Base-by-base conservation (phyloP, 2,113 vertebrate species). In the Geococcyx californianus region DNA sequence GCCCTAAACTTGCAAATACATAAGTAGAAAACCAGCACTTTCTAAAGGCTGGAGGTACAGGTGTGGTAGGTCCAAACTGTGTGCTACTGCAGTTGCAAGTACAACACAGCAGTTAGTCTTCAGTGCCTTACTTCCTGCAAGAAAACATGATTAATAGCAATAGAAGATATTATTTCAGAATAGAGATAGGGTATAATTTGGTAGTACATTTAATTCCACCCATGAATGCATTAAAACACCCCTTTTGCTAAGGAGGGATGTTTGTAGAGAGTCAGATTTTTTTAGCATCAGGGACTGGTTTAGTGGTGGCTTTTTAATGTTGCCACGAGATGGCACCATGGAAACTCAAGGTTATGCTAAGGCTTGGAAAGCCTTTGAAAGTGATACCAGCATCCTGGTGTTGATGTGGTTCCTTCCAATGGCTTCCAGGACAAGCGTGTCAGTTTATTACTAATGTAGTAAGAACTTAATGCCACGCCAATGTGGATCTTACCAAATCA, bases 1-100 rank as follows among this genome's bases (percentile, higher is more conserved):
- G 34, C 45, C 49, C 29, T 82, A 16, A 80, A 77, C 16, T 72
- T 91, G 44, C 5, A 38, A 63, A 33, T 52, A 59, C 21, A 0
- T 12, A 54, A n/a, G n/a, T 13, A 56, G 40, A 63, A 92, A 33
- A 90, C 0, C 11, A 34, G 9, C 24, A 33, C 38, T 84, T 84
- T 0, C 0, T n/a, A 8, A 42, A 31, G 64, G 19, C 38, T 55
- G 7, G 40, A 64, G 19, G 5, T 87, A 16, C 11, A 14, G 11
- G 7, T 58, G 17, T 34, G 12, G n/a, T 44, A 47, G 26, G 8
- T 85, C 51, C 44, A 56, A 70, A 47, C 5, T 63, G 34, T 10
- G 12, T 5, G 5, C 8, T 68, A 67, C 16, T 1, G 47, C 14
- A 15, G 9, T 72, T 3, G 0, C 4, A 58, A 66, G 47, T 69